Percentiles rank a stretch among this genome's conserved stretches.
These are phyloP conservation scores for Lemur catta DNA, from an alignment of 2,797 vertebrate genomes.

Conservation along the genomic window DNA sequence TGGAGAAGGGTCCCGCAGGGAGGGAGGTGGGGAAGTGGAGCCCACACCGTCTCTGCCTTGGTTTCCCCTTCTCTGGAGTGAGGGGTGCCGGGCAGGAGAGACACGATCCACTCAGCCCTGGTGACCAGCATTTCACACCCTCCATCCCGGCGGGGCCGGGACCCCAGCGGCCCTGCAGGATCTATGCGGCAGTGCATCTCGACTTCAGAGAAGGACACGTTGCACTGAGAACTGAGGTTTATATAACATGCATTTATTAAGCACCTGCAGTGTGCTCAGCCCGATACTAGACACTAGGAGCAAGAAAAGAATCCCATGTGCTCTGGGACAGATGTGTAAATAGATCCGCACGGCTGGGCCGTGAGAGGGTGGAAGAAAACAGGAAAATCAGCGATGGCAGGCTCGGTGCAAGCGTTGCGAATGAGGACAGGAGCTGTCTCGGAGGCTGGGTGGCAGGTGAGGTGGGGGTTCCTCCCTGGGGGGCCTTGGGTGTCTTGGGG, in stretches of 20 bases:
- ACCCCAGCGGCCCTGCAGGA: not conserved
- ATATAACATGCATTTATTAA: not conserved
- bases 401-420: not conserved
- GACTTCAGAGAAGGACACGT: not conserved
- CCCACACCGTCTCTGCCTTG: not conserved
- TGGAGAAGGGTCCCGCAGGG: not conserved
- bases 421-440: not conserved
- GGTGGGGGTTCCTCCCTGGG: too few relatives aligned
- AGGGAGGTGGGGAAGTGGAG: too few relatives aligned
- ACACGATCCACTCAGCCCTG: too few relatives aligned
- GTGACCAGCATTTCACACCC: fast-evolving
- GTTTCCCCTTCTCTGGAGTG: not conserved
- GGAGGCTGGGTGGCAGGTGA: not conserved
- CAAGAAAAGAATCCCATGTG: fast-evolving
- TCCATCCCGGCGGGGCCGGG: fast-evolving
- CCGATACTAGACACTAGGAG: not conserved
- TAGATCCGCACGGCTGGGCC: not conserved
- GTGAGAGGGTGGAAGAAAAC: not conserved
- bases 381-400: not conserved
- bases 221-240: not conserved
- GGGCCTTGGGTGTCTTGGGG: not conserved
- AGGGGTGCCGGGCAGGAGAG: not conserved
- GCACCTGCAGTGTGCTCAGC: not conserved
- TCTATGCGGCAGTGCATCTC: not conserved
- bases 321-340: not conserved